These are phyloP conservation scores for Sebastes diaconus DNA, from an alignment of 2,797 vertebrate species.

Conservation along the genomic window DNA sequence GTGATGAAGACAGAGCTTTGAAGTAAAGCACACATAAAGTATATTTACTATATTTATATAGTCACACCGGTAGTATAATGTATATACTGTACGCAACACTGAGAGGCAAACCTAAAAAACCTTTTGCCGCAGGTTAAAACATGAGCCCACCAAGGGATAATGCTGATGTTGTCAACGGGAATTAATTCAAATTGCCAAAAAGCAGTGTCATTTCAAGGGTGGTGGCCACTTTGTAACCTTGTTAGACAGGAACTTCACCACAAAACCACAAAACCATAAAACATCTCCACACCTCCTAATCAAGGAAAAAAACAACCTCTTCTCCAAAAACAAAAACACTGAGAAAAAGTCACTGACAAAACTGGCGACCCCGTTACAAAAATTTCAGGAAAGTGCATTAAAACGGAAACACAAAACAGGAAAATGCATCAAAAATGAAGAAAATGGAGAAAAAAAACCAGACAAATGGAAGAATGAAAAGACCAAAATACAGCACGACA, in stretches of 20 bases:
- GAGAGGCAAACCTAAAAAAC: neutral
- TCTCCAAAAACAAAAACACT: neutral
- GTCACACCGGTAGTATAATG: neutral
- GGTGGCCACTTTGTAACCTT: conserved; percentile 29
- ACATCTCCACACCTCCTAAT: conserved; percentile 8
- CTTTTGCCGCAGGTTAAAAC: neutral
- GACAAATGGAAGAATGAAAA: neutral
- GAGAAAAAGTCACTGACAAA: neutral
- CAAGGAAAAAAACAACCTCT: neutral
- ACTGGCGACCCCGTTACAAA: neutral
- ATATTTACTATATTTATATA: neutral
- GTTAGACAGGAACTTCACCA: conserved; percentile 21
- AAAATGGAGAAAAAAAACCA: neutral
- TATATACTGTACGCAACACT: neutral
- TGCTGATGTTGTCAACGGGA: neutral
- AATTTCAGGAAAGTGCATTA: neutral
- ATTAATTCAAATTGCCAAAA: conserved; percentile 28
- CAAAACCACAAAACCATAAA: conserved; percentile 1
- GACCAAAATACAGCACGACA: conserved; percentile 24
- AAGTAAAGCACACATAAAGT: conserved; percentile 9
- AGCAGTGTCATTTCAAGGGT: conserved; percentile 33
- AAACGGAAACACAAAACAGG: neutral
- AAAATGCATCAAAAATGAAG: neutral
- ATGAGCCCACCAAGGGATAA: neutral
- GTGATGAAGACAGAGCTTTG: conserved; percentile 34